Evolutionary conservation across 2,797 vertebrate genomes (phyloP).

Genomic region (Tenualosa ilisha): DNA sequence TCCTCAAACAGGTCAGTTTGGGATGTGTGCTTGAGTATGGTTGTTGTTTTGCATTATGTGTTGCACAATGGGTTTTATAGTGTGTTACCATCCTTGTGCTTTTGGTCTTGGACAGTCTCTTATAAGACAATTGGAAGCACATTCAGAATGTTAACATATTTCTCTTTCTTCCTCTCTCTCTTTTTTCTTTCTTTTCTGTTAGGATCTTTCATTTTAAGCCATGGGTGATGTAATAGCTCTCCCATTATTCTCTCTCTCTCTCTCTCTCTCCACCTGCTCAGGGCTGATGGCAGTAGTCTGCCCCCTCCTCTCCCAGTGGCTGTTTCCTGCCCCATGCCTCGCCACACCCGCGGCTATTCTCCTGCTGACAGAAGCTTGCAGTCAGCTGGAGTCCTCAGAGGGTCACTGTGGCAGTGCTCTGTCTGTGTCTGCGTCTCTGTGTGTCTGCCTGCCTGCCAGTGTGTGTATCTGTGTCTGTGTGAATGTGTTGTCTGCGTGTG

Average conservation of each 20-base stretch:
- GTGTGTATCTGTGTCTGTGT: neutral
- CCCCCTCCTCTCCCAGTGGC: neutral
- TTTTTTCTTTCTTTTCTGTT: too few species aligned
- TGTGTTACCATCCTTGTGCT: neutral
- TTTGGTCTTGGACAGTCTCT: neutral
- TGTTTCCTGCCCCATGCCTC: neutral
- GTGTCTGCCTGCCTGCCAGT: neutral
- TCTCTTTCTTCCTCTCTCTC: conserved; percentile 50
- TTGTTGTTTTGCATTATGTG: neutral
- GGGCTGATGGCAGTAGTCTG: neutral
- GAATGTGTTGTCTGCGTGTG: neutral
- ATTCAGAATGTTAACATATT: too few species aligned
- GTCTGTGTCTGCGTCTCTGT: neutral
- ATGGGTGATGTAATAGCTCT: neutral
- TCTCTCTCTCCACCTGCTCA: conserved; percentile 15
- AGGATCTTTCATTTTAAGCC: neutral
- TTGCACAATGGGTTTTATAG: neutral
- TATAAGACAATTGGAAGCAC: too few species aligned
- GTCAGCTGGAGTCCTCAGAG: conserved; percentile 30
- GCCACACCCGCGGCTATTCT: neutral
- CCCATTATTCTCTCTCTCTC: neutral
- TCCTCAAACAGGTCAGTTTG: neutral
- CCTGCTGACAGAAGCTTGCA: conserved; percentile 19
- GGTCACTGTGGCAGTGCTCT: conserved; percentile 15
- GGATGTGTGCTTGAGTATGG: neutral